Evolutionary conservation across 1,140 invertebrate genomes (phyloP), one percentile per base, ranked within the genome.

Genomic region (Drosophila tani): DNA sequence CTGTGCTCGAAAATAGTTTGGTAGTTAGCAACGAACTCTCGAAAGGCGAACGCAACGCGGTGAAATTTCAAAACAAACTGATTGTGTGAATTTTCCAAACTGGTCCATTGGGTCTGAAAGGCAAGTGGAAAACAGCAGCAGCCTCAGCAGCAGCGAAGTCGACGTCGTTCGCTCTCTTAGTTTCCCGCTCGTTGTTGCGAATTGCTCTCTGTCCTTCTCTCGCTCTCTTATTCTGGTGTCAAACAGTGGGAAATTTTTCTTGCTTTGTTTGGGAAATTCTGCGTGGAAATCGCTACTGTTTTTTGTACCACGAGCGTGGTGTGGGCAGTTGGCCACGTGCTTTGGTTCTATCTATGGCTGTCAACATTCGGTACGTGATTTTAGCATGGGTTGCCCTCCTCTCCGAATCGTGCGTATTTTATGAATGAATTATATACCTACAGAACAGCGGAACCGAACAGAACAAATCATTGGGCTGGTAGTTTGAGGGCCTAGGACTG

Each of bases 21-120:
- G 32, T 24, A 7, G 14, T 45, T 21, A 17, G 32, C 12, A 19
- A 29, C 43, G 41, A 51, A 45, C 60, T 47, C 64, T 63, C 17
- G 32, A 21, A 58, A 64, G 32, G 55, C 79, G 77, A 87, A 88
- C 84, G 66, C 38, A 64, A 68, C 88, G 76, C 81, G 88, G 70
- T 88, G 70, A 76, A 82, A 75, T 82, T 90, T 91, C 68, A 91
- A 91, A 91, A 90, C 84, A 91, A 91, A 91, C 88, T 91, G 84
- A 91, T 56, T 75, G 76, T 84, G 81, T 51, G 81, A 84, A 85
- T 91, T 91, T 91, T 91, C 79, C 88, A 77, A 88, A 91, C 84
- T 82, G 88, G 88, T 91, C 88, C 88, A 91, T 82, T 78, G 56
- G 53, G 64, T 76, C 77, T 68, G 69, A 84, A 77, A 77, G 75